These are phyloP conservation scores for Tiliacea aurago DNA, from an alignment of 2,888 invertebrate genomes.

Conservation along the genomic window DNA sequence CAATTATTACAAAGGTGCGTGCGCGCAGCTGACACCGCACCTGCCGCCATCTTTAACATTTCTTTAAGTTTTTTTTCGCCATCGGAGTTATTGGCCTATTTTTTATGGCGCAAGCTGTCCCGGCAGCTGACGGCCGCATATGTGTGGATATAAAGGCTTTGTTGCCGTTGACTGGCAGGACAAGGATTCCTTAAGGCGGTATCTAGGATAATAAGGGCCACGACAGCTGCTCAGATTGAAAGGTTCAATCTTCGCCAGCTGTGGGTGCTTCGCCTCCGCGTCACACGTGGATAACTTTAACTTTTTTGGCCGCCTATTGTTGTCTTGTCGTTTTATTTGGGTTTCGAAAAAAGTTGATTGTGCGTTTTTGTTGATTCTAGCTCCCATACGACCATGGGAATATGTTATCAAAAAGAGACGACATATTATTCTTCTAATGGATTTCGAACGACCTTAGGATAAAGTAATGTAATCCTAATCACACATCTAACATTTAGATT, in stretches of 20 bases:
- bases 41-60: conserved; percentile 89
- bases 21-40: conserved; percentile 88
- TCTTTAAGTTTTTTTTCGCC: conserved; percentile 88
- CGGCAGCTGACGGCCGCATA: conserved; percentile 85
- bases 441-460: background rate
- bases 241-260: conserved; percentile 78
- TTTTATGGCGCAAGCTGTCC: conserved; percentile 89
- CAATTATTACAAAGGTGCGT: conserved; percentile 89
- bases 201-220: conserved; percentile 80
- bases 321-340: conserved; percentile 63
- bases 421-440: background rate
- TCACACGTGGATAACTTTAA: conserved; percentile 76
- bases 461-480: background rate
- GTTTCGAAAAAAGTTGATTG: conserved; percentile 47
- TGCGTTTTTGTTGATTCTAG: conserved; percentile 48
- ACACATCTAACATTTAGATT: background rate
- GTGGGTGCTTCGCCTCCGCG: conserved; percentile 72
- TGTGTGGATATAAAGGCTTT: conserved; percentile 74
- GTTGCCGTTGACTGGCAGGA: conserved; percentile 69
- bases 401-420: conserved; percentile 8
- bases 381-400: conserved; percentile 35
- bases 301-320: conserved; percentile 63
- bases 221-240: conserved; percentile 81
- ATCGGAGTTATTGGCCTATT: conserved; percentile 90
- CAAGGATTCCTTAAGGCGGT: conserved; percentile 74